phyloP scores from a whole-genome alignment of 2,113 vertebrate genomes.

The Coracopsis vasa region DNA sequence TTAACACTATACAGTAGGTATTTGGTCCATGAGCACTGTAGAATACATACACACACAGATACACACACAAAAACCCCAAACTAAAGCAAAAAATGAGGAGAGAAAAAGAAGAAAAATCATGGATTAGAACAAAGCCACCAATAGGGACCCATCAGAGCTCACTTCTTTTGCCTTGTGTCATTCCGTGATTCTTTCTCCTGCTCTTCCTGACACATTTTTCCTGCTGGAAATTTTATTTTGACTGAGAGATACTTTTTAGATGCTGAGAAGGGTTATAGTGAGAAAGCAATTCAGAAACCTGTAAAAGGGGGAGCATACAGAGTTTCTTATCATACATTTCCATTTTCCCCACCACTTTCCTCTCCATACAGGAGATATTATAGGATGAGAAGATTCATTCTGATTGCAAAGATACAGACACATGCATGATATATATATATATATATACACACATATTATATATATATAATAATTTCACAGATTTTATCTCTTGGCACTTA shows the following conservation, averaged over 20 bases:
- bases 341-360: neutral
- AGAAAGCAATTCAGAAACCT: neutral
- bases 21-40: neutral
- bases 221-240: neutral
- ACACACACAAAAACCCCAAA: neutral
- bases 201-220: neutral
- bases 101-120: neutral
- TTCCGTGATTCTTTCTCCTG: accelerated
- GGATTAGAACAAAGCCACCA: neutral
- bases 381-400: neutral
- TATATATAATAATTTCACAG: neutral
- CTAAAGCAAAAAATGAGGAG: neutral
- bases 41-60: no score
- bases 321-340: neutral
- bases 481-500: neutral
- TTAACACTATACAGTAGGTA: neutral
- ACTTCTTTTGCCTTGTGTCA: neutral
- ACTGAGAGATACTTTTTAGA: neutral
- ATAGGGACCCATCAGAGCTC: neutral
- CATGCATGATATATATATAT: accelerated
- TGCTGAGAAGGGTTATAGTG: neutral
- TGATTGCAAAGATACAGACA: neutral
- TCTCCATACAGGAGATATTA: neutral
- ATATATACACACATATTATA: accelerated
- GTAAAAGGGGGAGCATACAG: neutral